A percentile compares a stretch with the other conserved stretches of the same genome.
Conservation (phyloP, 2,797 vertebrate genomes). For the Channallabes apus region DNA sequence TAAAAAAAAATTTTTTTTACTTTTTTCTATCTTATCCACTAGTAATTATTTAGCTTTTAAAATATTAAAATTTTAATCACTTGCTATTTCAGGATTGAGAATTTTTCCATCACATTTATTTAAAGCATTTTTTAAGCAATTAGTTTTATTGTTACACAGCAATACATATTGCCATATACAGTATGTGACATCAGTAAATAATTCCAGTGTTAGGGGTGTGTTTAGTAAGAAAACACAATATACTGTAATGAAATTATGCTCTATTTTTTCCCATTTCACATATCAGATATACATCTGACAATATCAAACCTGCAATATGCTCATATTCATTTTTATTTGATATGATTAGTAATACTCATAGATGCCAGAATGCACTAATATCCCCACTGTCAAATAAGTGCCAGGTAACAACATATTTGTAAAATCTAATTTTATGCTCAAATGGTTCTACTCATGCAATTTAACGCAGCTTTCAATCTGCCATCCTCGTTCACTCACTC, state of each 20-base stretch:
- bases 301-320: conserved; percentile 57
- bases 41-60: neutral
- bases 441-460: conserved; percentile 80
- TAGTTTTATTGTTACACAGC: conserved; percentile 44
- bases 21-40: neutral
- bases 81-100: neutral
- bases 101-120: neutral
- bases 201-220: conserved; percentile 64
- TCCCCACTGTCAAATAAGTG: conserved; percentile 78
- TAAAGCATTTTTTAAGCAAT: conserved; percentile 39
- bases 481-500: conserved; percentile 53
- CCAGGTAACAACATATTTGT: conserved; percentile 85
- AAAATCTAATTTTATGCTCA: conserved; percentile 90
- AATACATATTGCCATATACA: conserved; percentile 69
- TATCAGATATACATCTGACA: conserved; percentile 60
- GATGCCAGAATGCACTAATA: conserved; percentile 74
- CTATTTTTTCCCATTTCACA: conserved; percentile 58
- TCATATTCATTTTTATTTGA: conserved; percentile 75
- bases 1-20: neutral
- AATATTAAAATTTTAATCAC: neutral
- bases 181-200: conserved; percentile 67
- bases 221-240: conserved; percentile 66
- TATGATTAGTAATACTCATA: conserved; percentile 77
- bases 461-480: conserved; percentile 75
- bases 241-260: conserved; percentile 67